Evolutionary conservation across 2,113 vertebrate genomes (phyloP), one percentile per base, ranked within the genome.

Genomic region (Daphoenositta chrysoptera): DNA sequence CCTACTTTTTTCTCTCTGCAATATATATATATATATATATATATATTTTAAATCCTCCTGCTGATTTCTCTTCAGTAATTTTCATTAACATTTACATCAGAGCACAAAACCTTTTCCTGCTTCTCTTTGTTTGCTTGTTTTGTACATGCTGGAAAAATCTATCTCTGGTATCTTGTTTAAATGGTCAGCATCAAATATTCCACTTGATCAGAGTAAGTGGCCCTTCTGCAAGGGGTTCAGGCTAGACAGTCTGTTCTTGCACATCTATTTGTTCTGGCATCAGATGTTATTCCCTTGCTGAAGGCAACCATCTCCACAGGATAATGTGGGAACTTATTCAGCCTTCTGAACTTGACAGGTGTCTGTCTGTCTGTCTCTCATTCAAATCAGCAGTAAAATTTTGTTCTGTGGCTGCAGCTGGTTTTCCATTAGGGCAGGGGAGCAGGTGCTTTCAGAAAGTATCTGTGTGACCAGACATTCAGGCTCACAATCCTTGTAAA

Each of bases 1-100:
- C 15, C 10, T 53, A 3, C 15, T 18, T 37, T 18, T 35, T 83
- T 22, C 1, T 57, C 24, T 64, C 22, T 42, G 22, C 10, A 56
- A 4, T 42, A 13, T 17, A n/a, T n/a, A n/a, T n/a, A n/a, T n/a
- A n/a, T n/a, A n/a, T n/a, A n/a, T 44, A 15, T 14, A 7, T 17
- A 10, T 42, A n/a, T 45, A 23, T 30, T 75, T 11, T 17, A 33
- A 54, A 30, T 89, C 3, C 12, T 65, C 5, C 16, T 66, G 2
- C 14, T 66, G 7, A 26, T 63, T 81, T 53, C 4, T 21, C 14
- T 77, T 11, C 6, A 23, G 42, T 81, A 57, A 45, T 48, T 37
- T 73, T 66, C 3, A 12, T 50, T 47, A 68, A 12, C 1, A 0
- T 20, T 76, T 64, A 23, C 2, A 31, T 12, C 2, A 1, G 18